Evolutionary conservation across 1,140 invertebrate genomes (phyloP).

Genomic region (Rhizoglyphus robini): DNA sequence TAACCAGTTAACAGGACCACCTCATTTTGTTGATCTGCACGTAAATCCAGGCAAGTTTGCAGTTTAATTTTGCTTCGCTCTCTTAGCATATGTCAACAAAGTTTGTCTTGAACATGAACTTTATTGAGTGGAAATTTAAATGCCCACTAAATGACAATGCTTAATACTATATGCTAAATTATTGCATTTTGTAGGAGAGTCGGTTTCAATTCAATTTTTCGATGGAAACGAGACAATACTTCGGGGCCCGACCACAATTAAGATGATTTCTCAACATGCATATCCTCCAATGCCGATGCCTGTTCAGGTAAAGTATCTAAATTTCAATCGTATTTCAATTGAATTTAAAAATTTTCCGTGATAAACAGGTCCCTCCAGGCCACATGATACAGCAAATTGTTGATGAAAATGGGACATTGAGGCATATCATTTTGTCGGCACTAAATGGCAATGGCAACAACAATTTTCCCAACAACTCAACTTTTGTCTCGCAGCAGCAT

Average conservation of each 20-base stretch:
- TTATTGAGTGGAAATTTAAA: background rate
- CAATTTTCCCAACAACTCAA: background rate
- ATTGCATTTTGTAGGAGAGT: slow-evolving; percentile 20
- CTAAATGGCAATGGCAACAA: background rate
- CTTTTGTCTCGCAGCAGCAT: background rate
- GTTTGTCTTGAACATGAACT: background rate
- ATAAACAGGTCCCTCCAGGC: slow-evolving; percentile 53
- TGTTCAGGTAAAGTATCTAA: slow-evolving; percentile 43
- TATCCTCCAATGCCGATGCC: slow-evolving; percentile 63
- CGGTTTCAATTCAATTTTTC: slow-evolving; percentile 20
- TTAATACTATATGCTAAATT: background rate
- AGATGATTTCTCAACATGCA: slow-evolving; percentile 58
- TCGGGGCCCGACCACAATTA: slow-evolving; percentile 56
- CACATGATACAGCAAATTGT: slow-evolving; percentile 77
- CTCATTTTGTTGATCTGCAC: slow-evolving; percentile 50
- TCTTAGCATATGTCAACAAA: background rate
- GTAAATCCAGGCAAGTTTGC: slow-evolving; percentile 53
- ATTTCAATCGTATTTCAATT: background rate
- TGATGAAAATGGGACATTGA: slow-evolving; percentile 67
- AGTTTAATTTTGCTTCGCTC: slow-evolving; percentile 46
- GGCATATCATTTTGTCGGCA: slow-evolving; percentile 56
- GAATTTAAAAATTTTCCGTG: background rate
- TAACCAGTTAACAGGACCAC: slow-evolving; percentile 20
- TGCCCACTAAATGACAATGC: too few species aligned
- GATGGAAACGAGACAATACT: slow-evolving; percentile 23